Conservation (phyloP, 2,113 vertebrate species). For the Microcebus murinus region DNA sequence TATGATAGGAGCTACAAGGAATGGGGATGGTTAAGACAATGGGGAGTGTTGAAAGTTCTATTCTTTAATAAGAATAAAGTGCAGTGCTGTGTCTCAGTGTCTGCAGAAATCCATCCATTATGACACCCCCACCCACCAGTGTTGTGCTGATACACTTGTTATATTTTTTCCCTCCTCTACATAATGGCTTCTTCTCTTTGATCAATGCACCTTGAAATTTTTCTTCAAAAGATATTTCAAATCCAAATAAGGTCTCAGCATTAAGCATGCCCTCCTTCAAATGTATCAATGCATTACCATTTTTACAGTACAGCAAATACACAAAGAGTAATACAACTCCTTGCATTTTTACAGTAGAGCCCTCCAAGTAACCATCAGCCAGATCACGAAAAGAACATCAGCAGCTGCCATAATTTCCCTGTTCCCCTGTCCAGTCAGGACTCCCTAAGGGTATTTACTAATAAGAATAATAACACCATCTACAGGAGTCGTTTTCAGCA, state of each 20-base stretch:
- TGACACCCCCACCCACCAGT: neutral
- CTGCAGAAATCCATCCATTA: neutral
- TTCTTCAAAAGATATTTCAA: neutral
- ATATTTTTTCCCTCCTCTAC: neutral
- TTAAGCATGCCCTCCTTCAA: neutral
- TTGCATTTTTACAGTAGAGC: neutral
- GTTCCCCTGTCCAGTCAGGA: neutral
- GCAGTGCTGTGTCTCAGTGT: neutral
- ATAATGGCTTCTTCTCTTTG: neutral
- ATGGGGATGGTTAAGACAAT: too few species aligned
- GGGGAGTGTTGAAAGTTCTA: too few species aligned
- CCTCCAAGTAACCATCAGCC: too few species aligned
- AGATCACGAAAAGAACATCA: neutral
- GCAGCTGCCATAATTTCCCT: neutral
- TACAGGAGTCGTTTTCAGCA: neutral
- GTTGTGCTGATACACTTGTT: neutral
- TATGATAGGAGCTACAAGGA: too few species aligned
- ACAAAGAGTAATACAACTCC: neutral
- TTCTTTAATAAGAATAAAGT: neutral
- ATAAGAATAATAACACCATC: neutral
- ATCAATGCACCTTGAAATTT: neutral
- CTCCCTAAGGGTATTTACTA: neutral
- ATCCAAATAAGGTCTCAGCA: neutral
- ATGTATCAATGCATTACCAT: neutral
- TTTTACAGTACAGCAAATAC: neutral